These are phyloP conservation scores for Machimus atricapillus DNA, from an alignment of 2,888 invertebrate genomes.

Conservation along the genomic window DNA sequence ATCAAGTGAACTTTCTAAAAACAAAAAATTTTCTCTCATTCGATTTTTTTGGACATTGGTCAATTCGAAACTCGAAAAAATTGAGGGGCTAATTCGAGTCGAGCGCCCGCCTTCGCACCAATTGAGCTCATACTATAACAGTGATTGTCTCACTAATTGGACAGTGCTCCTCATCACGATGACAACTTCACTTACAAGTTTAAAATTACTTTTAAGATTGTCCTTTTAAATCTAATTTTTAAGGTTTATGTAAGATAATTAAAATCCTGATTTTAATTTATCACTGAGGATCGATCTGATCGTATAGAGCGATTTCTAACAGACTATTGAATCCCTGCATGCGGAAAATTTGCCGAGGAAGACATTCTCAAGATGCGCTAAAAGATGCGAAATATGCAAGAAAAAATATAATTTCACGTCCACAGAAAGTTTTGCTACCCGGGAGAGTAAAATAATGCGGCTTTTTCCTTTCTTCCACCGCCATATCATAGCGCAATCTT, in stretches of 20 bases:
- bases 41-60: background rate
- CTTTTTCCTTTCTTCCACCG: background rate
- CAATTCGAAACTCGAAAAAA: background rate
- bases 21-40: background rate
- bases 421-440: background rate
- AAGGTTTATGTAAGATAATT: background rate
- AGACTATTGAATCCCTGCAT: background rate
- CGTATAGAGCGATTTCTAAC: background rate
- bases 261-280: background rate
- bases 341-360: background rate
- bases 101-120: background rate
- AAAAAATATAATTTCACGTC: background rate
- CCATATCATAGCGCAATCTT: background rate
- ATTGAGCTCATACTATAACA: background rate
- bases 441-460: background rate
- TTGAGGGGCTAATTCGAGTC: background rate
- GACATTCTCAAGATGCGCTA: background rate
- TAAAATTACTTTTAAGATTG: background rate
- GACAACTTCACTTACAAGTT: background rate
- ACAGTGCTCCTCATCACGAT: background rate
- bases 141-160: background rate
- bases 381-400: background rate
- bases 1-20: background rate
- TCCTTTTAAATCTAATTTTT: background rate
- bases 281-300: background rate